Conservation (phyloP, 2,888 invertebrate species). For the Ophioninae sp. region DNA sequence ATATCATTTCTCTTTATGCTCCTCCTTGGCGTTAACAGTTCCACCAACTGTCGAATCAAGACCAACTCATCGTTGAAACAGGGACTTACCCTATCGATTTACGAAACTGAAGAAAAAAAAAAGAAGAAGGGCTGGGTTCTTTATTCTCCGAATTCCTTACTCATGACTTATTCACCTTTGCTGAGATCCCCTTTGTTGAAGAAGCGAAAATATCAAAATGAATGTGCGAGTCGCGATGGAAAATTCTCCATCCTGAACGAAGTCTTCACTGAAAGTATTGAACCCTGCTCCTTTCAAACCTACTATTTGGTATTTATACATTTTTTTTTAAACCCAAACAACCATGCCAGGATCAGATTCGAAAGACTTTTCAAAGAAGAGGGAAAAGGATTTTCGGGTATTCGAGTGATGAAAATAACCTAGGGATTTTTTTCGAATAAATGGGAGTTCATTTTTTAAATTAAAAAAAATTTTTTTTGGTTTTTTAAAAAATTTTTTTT, state of each 20-base stretch:
- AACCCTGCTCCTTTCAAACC: too few species aligned
- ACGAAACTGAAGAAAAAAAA: not conserved
- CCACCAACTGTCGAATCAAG: constrained; percentile 22
- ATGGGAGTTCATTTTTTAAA: too few species aligned
- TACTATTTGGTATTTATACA: too few species aligned
- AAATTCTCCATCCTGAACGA: too few species aligned
- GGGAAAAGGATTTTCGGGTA: not conserved
- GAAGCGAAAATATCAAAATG: not conserved
- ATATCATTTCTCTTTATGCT: too few species aligned
- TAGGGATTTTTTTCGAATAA: not conserved
- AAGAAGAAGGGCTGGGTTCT: not conserved
- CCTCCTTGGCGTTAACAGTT: not conserved
- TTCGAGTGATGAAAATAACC: not conserved
- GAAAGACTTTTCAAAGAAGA: too few species aligned
- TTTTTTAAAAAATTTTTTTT: too few species aligned
- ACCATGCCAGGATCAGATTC: too few species aligned
- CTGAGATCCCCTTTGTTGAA: not conserved
- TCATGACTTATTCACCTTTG: not conserved
- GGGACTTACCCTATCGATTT: constrained; percentile 32
- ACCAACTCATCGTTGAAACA: not conserved
- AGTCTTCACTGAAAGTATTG: too few species aligned
- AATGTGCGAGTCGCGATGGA: too few species aligned
- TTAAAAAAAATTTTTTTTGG: too few species aligned
- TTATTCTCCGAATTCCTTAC: not conserved
- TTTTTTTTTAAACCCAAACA: too few species aligned